Evolutionary conservation across 2,888 invertebrate genomes (phyloP), one percentile per base, ranked within the genome.

Genomic region (Andrena fulva): DNA sequence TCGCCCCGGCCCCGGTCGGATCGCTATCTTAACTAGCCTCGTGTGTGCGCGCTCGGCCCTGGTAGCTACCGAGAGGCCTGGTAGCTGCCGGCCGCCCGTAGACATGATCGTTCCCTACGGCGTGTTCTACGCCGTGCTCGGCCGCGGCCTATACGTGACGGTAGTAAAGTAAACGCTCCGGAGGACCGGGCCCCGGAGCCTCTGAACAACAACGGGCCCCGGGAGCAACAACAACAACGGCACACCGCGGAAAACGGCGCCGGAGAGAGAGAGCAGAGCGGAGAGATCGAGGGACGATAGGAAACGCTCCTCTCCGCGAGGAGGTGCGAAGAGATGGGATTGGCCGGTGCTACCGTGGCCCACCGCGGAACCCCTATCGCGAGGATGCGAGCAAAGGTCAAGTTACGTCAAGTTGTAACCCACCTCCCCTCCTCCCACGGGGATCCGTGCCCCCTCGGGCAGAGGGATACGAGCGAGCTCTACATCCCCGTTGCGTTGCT

Each of bases 1-100:
- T 92, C 91, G 85, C 85, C 82, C 75, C 88, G 64, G 78, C 63
- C 86, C 89, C 89, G 89, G 85, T 87, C 86, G 92, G 93, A 92
- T 92, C 91, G 89, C 92, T 91, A 93, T 93, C 93, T 93, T 92
- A 91, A 92, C 91, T 91, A 92, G 91, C 91, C 91, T 90, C 91
- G 90, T 89, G 91, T 88, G 84, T 70, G 80, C 71, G 64, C 72
- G 63, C 67, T 42, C 52, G 69, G 50, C 63, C 52, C 73, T 73
- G 86, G 88, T 82, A 85, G 81, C 82, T 82, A 82, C 85, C 85
- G 83, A 80, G 72, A 60, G 16, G 68, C 66, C 66, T 81, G 86
- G 89, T 85, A 86, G 83, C 82, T 86, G 79, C 87, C 78, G 56
- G 73, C 35, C 48, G 83, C 83, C 79, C 85, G 74, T 84, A 82